phyloP scores from a whole-genome alignment of 2,797 vertebrate species.

The Dallia pectoralis region DNA sequence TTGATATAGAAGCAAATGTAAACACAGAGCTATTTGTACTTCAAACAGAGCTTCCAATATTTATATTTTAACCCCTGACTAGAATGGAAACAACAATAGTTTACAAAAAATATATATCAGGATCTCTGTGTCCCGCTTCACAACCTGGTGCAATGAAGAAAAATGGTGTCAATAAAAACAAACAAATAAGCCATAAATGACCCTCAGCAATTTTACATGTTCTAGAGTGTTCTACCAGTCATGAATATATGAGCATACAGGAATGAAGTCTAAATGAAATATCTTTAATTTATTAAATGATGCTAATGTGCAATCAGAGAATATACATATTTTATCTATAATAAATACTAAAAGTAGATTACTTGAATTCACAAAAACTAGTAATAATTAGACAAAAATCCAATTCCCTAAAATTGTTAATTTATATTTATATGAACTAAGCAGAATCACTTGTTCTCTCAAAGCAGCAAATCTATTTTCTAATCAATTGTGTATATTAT shows the following conservation, averaged over 20 bases:
- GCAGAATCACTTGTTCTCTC: conserved; percentile 51
- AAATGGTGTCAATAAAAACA: conserved; percentile 48
- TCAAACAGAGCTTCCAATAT: background rate
- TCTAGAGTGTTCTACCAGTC: conserved; percentile 52
- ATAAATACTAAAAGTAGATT: conserved; percentile 62
- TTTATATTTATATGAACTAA: conserved; percentile 68
- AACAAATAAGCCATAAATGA: conserved; percentile 70
- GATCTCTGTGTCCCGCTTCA: conserved; percentile 23
- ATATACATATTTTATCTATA: conserved; percentile 62
- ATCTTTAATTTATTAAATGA: conserved; percentile 50
- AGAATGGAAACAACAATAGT: conserved; percentile 11
- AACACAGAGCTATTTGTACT: conserved; percentile 39
- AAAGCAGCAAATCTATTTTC: conserved; percentile 69
- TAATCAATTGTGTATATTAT: conserved; percentile 66
- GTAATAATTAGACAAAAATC: conserved; percentile 60
- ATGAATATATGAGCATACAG: conserved; percentile 56
- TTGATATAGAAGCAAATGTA: conserved; percentile 43
- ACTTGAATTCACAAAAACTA: conserved; percentile 70
- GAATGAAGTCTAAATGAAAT: conserved; percentile 46
- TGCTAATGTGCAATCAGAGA: conserved; percentile 65
- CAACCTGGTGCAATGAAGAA: conserved; percentile 27
- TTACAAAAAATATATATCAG: conserved; percentile 20
- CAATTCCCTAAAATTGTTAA: conserved; percentile 58
- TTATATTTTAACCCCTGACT: background rate
- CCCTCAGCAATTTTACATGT: conserved; percentile 52